A percentile compares a stretch with the other conserved stretches of the same genome.
These are phyloP conservation scores for Elegia similella DNA, from an alignment of 2,888 invertebrate species.

Conservation along the genomic window DNA sequence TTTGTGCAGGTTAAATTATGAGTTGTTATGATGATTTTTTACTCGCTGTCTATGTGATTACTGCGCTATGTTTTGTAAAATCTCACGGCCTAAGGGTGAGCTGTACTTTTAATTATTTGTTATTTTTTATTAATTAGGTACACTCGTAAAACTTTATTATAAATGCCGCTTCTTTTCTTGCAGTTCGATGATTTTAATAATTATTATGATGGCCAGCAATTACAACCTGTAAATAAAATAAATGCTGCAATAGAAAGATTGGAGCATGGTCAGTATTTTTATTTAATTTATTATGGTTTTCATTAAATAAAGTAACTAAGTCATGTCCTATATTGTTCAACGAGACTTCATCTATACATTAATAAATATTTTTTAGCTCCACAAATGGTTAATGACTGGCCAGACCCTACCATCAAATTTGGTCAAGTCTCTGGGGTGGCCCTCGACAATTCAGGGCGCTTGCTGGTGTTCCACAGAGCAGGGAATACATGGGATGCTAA, in stretches of 20 bases:
- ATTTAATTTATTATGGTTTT: background rate
- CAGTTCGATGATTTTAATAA: constrained; percentile 54
- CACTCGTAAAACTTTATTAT: constrained; percentile 13
- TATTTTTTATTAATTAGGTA: constrained; percentile 14
- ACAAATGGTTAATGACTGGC: constrained; percentile 81
- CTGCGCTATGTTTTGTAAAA: constrained; percentile 31
- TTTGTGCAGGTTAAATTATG: constrained; percentile 7
- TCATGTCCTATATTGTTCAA: too few species aligned
- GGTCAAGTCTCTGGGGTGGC: constrained; percentile 93
- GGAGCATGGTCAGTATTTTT: constrained; percentile 50
- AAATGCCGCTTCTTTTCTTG: constrained; percentile 19
- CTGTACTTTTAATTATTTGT: constrained; percentile 23
- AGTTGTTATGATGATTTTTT: constrained; percentile 12
- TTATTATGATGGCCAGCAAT: constrained; percentile 36
- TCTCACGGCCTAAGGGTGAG: constrained; percentile 44
- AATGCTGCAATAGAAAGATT: constrained; percentile 53
- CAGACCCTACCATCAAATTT: constrained; percentile 68
- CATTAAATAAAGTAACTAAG: too few species aligned
- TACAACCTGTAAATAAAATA: constrained; percentile 31
- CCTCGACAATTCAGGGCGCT: constrained; percentile 86
- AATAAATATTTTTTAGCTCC: constrained; percentile 60
- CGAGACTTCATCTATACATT: background rate
- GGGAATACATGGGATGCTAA: constrained; percentile 82
- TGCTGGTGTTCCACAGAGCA: constrained; percentile 92
- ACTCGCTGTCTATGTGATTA: constrained; percentile 21